phyloP scores from a whole-genome alignment of 1,140 invertebrate species.

The Heliconius nattereri region DNA sequence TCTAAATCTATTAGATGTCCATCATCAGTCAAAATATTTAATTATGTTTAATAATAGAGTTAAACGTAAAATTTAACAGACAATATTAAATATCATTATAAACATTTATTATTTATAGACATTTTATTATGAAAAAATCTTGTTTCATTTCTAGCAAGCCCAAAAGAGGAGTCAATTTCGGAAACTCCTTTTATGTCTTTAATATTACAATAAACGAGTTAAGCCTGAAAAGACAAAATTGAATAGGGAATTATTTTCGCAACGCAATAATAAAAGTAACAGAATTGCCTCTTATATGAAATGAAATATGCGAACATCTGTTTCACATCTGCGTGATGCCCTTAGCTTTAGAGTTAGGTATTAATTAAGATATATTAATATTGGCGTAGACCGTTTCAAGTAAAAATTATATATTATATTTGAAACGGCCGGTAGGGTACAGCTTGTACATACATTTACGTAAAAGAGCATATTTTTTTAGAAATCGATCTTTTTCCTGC shows the following conservation, averaged over 20 bases:
- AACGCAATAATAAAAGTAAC: slow-evolving; percentile 3
- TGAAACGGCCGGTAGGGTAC: not conserved
- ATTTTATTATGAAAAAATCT: not conserved
- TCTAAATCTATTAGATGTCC: not conserved
- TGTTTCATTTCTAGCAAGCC: not conserved
- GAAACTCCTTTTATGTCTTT: not conserved
- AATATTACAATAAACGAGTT: slow-evolving; percentile 9
- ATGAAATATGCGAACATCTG: slow-evolving; percentile 11
- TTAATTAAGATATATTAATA: slow-evolving; percentile 15
- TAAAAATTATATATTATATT: not conserved
- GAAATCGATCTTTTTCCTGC: no score
- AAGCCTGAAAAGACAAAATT: slow-evolving; percentile 6
- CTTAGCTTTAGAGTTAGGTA: not conserved
- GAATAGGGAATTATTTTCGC: not conserved
- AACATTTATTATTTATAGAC: not conserved
- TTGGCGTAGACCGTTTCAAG: not conserved
- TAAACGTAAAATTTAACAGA: not conserved
- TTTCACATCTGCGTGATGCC: slow-evolving; percentile 4
- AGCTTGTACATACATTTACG: no score
- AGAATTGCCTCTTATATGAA: not conserved
- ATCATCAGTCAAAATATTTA: not conserved
- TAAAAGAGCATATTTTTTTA: no score
- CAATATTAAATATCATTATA: not conserved
- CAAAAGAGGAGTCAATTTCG: not conserved
- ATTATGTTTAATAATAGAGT: not conserved